Percentiles rank a stretch among this genome's conserved stretches.
These are phyloP conservation scores for Spinibarbus caldwelli DNA, from an alignment of 2,797 vertebrate species.

Conservation along the genomic window DNA sequence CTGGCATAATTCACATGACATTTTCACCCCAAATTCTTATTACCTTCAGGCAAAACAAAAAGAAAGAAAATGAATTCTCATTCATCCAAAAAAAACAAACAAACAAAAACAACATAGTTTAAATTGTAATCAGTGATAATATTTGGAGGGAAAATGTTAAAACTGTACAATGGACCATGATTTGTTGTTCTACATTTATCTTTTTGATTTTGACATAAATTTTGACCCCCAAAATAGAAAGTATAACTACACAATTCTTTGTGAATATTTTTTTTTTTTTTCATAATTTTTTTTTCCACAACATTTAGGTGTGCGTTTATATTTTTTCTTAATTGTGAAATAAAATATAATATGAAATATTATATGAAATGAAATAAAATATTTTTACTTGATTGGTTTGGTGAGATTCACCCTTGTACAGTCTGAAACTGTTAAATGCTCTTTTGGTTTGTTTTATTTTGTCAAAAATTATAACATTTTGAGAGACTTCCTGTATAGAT, in stretches of 20 bases:
- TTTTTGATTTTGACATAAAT: background rate
- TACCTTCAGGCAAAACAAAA: background rate
- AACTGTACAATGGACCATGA: background rate
- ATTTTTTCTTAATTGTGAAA: background rate
- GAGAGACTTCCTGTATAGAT: background rate
- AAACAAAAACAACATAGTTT: background rate
- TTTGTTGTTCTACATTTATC: background rate
- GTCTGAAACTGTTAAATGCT: background rate
- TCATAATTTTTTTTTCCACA: no score
- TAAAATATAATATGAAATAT: no score
- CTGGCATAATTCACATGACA: no score
- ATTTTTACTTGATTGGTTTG: background rate
- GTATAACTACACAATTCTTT: background rate
- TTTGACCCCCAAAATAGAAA: background rate
- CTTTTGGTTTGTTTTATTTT: background rate
- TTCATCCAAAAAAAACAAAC: no score
- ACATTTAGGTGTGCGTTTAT: no score
- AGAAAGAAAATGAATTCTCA: no score
- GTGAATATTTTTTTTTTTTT: no score
- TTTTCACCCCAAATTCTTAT: background rate
- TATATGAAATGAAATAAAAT: no score
- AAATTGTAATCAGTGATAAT: background rate
- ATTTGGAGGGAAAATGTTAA: no score
- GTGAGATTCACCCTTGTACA: background rate
- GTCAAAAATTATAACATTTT: background rate